Conservation (phyloP, 2,797 vertebrate species). For the Pagetopsis macropterus region DNA sequence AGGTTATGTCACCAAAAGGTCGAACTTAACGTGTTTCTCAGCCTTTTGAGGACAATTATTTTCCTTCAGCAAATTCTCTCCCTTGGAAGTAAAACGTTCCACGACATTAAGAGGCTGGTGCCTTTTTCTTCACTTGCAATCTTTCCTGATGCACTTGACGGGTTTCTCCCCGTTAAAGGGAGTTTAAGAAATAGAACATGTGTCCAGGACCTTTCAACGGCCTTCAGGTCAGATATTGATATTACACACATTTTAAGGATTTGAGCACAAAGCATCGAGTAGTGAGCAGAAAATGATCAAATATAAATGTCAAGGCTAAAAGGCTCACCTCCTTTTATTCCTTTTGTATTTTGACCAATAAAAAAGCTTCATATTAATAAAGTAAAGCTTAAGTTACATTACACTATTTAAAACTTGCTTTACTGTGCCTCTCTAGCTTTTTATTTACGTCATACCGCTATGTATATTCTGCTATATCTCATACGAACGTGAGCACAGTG, state of each 20-base stretch:
- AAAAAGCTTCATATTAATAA: no score
- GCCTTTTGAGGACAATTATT: conserved; percentile 33
- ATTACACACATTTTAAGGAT: conserved; percentile 13
- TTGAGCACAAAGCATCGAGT: not conserved
- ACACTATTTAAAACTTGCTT: no score
- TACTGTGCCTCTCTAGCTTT: no score
- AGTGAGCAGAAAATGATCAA: not conserved
- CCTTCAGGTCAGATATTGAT: conserved; percentile 23
- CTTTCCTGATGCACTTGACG: not conserved
- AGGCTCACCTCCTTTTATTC: no score
- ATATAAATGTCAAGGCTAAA: not conserved
- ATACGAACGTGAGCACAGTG: not conserved
- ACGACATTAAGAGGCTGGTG: conserved; percentile 49
- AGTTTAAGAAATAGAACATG: conserved; percentile 38
- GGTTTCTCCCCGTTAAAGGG: conserved; percentile 41
- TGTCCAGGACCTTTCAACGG: conserved; percentile 24
- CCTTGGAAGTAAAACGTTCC: conserved; percentile 38
- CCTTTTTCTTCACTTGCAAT: conserved; percentile 31
- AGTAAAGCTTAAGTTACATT: no score
- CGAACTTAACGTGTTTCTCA: conserved; percentile 10
- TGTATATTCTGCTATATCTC: no score
- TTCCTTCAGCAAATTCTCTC: conserved; percentile 13
- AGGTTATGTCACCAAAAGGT: conserved; percentile 56
- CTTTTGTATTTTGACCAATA: no score
- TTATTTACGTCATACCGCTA: not conserved